Percentiles rank a stretch among this genome's conserved stretches.
phyloP scores from a whole-genome alignment of 2,888 invertebrate species.

The Tineola bisselliella region DNA sequence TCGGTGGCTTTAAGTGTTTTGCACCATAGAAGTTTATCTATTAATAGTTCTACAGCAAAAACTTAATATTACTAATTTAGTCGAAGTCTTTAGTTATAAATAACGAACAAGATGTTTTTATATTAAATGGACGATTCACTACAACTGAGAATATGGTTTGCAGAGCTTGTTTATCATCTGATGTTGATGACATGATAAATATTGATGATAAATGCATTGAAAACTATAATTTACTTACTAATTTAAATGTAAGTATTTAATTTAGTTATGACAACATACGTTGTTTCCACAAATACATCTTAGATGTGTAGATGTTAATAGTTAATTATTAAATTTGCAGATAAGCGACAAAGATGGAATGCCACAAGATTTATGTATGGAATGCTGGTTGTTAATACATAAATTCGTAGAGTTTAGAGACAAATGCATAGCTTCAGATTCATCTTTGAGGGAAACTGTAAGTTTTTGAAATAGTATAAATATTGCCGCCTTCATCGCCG shows the following conservation, averaged over 20 bases:
- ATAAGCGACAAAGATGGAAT: slow-evolving; percentile 29
- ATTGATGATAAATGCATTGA: slow-evolving; percentile 29
- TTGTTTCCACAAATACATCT: too few relatives aligned
- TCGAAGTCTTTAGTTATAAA: too few relatives aligned
- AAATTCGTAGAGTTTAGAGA: slow-evolving; percentile 34
- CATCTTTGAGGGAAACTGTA: slow-evolving; percentile 11
- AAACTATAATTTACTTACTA: slow-evolving; percentile 41
- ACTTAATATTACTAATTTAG: too few relatives aligned
- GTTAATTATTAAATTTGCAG: slow-evolving; percentile 22
- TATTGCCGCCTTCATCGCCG: too few relatives aligned
- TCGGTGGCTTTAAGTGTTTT: too few relatives aligned
- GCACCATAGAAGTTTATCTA: too few relatives aligned
- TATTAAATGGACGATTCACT: too few relatives aligned
- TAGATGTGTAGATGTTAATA: too few relatives aligned
- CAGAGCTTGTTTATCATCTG: slow-evolving; percentile 36
- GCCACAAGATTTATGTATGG: slow-evolving; percentile 33
- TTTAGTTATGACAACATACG: too few relatives aligned
- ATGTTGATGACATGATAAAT: slow-evolving; percentile 22
- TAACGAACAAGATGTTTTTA: too few relatives aligned
- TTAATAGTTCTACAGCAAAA: too few relatives aligned
- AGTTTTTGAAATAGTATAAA: not conserved
- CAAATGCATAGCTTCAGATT: slow-evolving; percentile 32
- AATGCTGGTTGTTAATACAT: slow-evolving; percentile 29
- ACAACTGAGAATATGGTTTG: slow-evolving; percentile 31
- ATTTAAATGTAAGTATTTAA: slow-evolving; percentile 32